These are phyloP conservation scores for Eurystomus gularis DNA, from an alignment of 2,113 vertebrate genomes.

Conservation along the genomic window DNA sequence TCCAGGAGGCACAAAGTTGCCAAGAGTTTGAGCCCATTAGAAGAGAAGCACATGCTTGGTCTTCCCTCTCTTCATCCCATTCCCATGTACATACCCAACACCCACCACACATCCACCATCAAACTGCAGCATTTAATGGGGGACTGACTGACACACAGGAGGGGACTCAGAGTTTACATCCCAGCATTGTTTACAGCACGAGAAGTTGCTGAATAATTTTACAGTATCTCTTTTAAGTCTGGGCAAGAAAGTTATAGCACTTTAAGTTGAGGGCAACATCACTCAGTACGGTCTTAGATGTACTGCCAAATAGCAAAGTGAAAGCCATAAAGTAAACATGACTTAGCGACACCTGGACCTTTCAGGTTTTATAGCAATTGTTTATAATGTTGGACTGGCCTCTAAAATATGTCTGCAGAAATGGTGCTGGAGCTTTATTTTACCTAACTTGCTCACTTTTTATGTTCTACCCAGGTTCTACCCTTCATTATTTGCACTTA, in stretches of 20 bases:
- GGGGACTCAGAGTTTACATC: neutral
- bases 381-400: slow-evolving; percentile 67
- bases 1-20: neutral
- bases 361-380: slow-evolving; percentile 66
- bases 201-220: slow-evolving; percentile 66
- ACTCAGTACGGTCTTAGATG: slow-evolving; percentile 32
- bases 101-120: neutral
- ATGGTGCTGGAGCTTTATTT: neutral
- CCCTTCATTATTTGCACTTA: slow-evolving; percentile 39
- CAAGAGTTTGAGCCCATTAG: neutral
- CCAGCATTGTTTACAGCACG: neutral
- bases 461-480: slow-evolving; percentile 34
- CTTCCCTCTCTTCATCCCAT: neutral
- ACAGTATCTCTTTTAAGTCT: slow-evolving; percentile 60
- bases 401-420: slow-evolving; percentile 57
- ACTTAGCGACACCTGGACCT: slow-evolving; percentile 64
- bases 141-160: neutral
- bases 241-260: slow-evolving; percentile 47
- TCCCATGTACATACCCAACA: neutral
- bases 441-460: slow-evolving; percentile 13
- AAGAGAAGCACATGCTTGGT: accelerated
- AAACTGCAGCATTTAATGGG: neutral
- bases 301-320: slow-evolving; percentile 66
- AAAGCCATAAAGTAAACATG: slow-evolving; percentile 66
- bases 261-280: slow-evolving; percentile 61